Base-by-base conservation (phyloP, 2,888 invertebrate genomes). In the Sericinus montela region DNA sequence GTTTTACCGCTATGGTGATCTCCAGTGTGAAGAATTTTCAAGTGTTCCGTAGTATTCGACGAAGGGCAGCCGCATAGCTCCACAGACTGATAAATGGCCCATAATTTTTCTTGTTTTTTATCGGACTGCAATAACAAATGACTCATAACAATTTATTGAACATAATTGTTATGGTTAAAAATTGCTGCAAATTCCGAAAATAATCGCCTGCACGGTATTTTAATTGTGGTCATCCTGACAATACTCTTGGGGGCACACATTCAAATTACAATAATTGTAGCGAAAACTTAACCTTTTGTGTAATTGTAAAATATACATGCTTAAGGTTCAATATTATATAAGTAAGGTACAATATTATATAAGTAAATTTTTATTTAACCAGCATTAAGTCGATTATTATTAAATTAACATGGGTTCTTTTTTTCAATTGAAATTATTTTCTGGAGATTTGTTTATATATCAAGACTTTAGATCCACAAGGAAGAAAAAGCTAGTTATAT, bases 151-250 rank as follows among this genome's bases (percentile, higher is more conserved):
- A 49, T 40, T 49, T 49, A 49, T 49, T 45, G 35, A 49, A 10
- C 40, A 28, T 49, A 49, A 45, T 45, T 45, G 44, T 49, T 39
- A 49, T 51, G 41, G 49, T 49, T 40, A 45, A 47, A 54, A 54
- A 55, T 52, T 45, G 30, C 50, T 9, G 48, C 49, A 43, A 48
- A 45, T 45, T 28, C 42, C 30, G 41, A 45, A 40, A 45, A 46
- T 40, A 41, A 45, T 25, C 42, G 34, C 25, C 32, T 28, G 30
- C 9, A 13, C 30, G 34, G 28, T 35, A 34, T 34, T 28, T 35
- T 39, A 14, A 40, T 40, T 28, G 35, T 9, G 35, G n/a, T 34
- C 34, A 10, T 14, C 23, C 43, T 35, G 34, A 10, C 10, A 25
- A 23, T 10, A 4, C 25, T 30, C 11, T 30, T 4, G 11, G n/a